phyloP scores from a whole-genome alignment of 35 echinoderm and acorn worm species.

The Heliocidaris erythrogramma region DNA sequence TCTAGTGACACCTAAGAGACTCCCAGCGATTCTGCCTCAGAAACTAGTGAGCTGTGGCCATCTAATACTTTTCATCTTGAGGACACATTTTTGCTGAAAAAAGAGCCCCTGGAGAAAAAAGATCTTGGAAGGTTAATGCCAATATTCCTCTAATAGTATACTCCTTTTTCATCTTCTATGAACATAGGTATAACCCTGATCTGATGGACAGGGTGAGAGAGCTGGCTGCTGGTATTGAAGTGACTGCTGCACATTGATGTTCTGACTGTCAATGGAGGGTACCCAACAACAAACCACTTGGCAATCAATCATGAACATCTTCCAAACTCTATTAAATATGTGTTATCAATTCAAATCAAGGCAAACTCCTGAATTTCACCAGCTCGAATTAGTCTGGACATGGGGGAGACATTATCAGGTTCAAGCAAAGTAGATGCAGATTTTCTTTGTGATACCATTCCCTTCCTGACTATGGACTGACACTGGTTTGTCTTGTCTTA shows the following conservation, averaged over 20 bases:
- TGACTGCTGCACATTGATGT: constrained; percentile 23
- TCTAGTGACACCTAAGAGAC: no score
- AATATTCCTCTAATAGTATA: no score
- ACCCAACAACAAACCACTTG: not conserved
- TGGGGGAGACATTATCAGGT: not conserved
- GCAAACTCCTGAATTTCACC: not conserved
- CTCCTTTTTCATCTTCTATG: not conserved
- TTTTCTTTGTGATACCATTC: not conserved
- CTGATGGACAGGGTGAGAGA: constrained; percentile 53
- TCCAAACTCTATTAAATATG: not conserved
- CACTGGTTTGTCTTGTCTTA: constrained; percentile 33
- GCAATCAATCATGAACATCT: not conserved
- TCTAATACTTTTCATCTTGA: no score
- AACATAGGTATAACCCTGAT: constrained; percentile 44
- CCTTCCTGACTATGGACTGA: not conserved
- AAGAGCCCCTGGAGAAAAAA: no score
- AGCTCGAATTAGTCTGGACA: not conserved
- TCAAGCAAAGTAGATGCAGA: not conserved
- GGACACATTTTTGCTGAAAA: no score
- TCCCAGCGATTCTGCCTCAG: no score
- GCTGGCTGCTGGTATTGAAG: constrained; percentile 52
- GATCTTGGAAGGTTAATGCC: no score
- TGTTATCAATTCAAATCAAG: not conserved
- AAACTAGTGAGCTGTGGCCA: no score
- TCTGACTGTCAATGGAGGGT: not conserved